These are phyloP conservation scores for Boloria selene DNA, from an alignment of 2,888 invertebrate genomes.

Conservation along the genomic window DNA sequence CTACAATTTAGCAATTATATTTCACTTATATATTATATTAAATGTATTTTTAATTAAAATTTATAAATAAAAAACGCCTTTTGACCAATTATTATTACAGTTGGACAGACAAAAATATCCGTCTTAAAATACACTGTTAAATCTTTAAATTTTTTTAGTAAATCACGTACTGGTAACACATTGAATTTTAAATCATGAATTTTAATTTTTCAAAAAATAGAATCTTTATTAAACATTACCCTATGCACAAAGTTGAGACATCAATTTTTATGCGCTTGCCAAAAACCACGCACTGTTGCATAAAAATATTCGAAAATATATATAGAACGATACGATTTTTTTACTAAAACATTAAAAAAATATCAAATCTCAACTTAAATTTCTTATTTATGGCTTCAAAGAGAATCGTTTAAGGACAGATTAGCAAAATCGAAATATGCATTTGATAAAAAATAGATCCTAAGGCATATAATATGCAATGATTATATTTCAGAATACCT, in stretches of 20 bases:
- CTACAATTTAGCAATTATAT: slow-evolving; percentile 17
- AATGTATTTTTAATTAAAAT: slow-evolving; percentile 1
- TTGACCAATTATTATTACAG: slow-evolving; percentile 3
- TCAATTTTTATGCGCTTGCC: slow-evolving; percentile 13
- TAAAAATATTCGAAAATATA: neutral
- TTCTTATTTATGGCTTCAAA: too few relatives aligned
- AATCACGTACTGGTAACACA: slow-evolving; percentile 1
- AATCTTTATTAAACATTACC: too few relatives aligned
- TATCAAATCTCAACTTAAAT: too few relatives aligned
- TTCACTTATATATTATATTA: slow-evolving; percentile 10
- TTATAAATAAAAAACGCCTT: slow-evolving; percentile 12
- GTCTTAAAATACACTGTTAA: slow-evolving; percentile 10
- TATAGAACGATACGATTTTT: too few relatives aligned
- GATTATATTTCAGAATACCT: too few relatives aligned
- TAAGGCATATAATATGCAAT: too few relatives aligned
- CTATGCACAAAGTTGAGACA: slow-evolving; percentile 6
- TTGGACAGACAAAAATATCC: slow-evolving; percentile 14
- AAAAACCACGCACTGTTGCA: slow-evolving; percentile 17
- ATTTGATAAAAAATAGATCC: too few relatives aligned
- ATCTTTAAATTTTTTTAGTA: slow-evolving; percentile 7
- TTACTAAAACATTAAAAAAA: too few relatives aligned
- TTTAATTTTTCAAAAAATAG: too few relatives aligned
- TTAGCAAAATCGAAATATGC: too few relatives aligned
- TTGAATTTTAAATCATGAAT: slow-evolving; percentile 1
- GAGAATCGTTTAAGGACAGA: too few relatives aligned